Evolutionary conservation across 2,888 invertebrate genomes (phyloP), one percentile per base, ranked within the genome.

Genomic region (Drosophila phalerata): DNA sequence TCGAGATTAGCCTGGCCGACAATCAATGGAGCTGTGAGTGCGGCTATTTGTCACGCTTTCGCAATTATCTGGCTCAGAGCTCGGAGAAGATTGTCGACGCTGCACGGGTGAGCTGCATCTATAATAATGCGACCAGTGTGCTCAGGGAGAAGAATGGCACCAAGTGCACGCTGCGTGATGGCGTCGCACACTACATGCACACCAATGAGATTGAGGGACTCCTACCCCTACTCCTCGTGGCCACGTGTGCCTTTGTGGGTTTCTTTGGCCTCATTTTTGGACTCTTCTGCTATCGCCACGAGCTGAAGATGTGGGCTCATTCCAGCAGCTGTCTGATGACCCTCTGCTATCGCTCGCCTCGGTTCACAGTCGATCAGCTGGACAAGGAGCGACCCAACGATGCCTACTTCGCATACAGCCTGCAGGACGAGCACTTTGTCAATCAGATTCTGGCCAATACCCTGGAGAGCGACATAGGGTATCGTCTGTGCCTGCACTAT

Each of bases 1-100:
- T 96, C n/a, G 96, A 96, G 92, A 96, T 98, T 85, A 96, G 96
- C 60, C 94, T 98, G 75, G 95, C 96, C 64, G 95, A 95, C 85
- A 98, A 98, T 92, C 96, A 96, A 53, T 98, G 98, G 98, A 96
- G 96, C 76, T 98, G 98, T 93, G 97, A 97, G 91, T 98, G 98
- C 93, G 94, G 95, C 84, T 97, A 96, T 92, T 93, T 97, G 87
- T 95, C 96, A 82, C 95, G 95, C 91, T 96, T 96, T 90, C 95
- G 96, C 86, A 94, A 94, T 81, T 98, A 97, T 95, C 94, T 97
- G 90, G 95, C 95, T 85, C 94, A 95, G 70, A 96, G 96, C 92
- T 94, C 95, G 49, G 96, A 95, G 68, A 97, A 97, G 94, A 96
- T 98, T 56, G 94, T 95, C 79, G 97, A 98, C 91, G 95, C 96